Conservation (phyloP, 2,797 vertebrate genomes). For the Neomorphus geoffroyi region DNA sequence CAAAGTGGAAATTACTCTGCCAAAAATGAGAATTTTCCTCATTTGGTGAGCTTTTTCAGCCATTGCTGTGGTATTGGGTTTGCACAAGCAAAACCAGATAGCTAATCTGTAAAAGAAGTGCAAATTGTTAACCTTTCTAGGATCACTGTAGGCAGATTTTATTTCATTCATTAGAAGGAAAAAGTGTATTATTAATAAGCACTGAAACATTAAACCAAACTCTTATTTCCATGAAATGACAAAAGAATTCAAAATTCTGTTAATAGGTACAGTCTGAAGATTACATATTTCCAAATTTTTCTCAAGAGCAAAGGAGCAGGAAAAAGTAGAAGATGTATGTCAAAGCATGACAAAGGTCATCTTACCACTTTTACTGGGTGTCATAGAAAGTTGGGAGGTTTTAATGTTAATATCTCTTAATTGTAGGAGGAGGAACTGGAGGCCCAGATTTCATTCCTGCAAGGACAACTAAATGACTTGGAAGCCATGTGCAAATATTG, state of each 20-base stretch:
- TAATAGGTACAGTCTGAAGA: too few species aligned
- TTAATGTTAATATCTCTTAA: slow-evolving; percentile 16
- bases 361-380: background rate
- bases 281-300: background rate
- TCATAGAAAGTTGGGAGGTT: background rate
- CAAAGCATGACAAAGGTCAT: background rate
- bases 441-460: slow-evolving; percentile 94
- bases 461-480: slow-evolving; percentile 96
- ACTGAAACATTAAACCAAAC: background rate
- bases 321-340: background rate
- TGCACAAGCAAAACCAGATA: background rate
- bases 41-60: background rate
- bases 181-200: background rate
- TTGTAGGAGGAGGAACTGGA: slow-evolving; percentile 93
- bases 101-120: background rate
- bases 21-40: background rate
- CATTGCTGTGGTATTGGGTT: background rate
- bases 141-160: background rate
- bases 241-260: background rate
- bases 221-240: background rate
- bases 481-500: slow-evolving; percentile 99
- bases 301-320: background rate
- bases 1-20: background rate
- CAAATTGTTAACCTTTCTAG: background rate
- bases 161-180: background rate